These are phyloP conservation scores for Leptogaster cylindrica DNA, from an alignment of 2,888 invertebrate species.

Conservation along the genomic window DNA sequence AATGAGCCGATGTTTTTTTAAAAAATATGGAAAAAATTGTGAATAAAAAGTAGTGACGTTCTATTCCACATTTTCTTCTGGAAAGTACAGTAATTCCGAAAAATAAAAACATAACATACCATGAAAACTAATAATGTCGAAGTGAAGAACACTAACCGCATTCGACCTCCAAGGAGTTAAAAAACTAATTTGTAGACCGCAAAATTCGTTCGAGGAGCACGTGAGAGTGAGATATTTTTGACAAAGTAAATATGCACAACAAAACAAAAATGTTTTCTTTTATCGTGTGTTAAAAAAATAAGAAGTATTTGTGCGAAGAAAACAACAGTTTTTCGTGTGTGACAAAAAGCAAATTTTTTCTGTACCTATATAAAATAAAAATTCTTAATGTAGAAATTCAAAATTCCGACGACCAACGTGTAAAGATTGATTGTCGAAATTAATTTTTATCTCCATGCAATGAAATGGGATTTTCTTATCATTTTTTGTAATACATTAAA, in stretches of 20 bases:
- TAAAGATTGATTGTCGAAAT: slow-evolving; percentile 25
- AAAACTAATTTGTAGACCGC: too few relatives aligned
- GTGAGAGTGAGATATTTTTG: slow-evolving; percentile 26
- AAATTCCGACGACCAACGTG: slow-evolving; percentile 19
- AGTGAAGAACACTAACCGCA: background rate
- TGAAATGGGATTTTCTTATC: too few relatives aligned
- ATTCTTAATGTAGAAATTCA: background rate
- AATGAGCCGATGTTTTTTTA: too few relatives aligned
- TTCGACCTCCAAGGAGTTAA: background rate
- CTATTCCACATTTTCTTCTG: too few relatives aligned
- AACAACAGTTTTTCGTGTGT: background rate
- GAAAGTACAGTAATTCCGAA: too few relatives aligned
- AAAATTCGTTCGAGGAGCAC: slow-evolving; percentile 1
- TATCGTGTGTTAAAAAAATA: slow-evolving; percentile 12
- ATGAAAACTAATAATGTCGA: slow-evolving; percentile 7
- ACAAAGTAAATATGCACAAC: slow-evolving; percentile 6
- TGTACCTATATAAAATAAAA: slow-evolving; percentile 36
- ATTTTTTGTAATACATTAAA: too few relatives aligned
- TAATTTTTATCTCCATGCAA: too few relatives aligned
- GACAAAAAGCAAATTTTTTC: slow-evolving; percentile 20
- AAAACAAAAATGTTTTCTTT: slow-evolving; percentile 9
- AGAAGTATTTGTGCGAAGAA: background rate
- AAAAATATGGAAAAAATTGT: too few relatives aligned
- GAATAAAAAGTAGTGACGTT: too few relatives aligned
- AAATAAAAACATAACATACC: too few relatives aligned